Evolutionary conservation across 2,888 invertebrate genomes (phyloP), one percentile per base, ranked within the genome.

Genomic region (Eupithecia insigniata): DNA sequence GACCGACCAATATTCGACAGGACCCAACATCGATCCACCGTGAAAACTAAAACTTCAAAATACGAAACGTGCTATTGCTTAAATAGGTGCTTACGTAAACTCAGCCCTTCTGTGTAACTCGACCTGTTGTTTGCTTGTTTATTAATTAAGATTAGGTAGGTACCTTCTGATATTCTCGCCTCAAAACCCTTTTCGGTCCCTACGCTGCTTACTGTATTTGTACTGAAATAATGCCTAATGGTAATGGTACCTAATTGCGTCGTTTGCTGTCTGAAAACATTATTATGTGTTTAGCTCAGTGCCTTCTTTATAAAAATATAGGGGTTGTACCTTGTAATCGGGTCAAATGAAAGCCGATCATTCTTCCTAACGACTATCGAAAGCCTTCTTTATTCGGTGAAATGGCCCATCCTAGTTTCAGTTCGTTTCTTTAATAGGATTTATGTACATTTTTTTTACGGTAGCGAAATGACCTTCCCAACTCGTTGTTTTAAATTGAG

Each of bases 31-130:
- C 78, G 77, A 82, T 78, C 77, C 66, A 60, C 67, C 80, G 75
- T 80, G 77, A 71, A 71, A 80, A 76, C 80, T 78, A 76, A 84
- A 89, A 89, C 87, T 90, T 84, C 85, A 86, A 90, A 90, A 88
- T 87, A 88, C 85, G 84, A 90, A 90, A 92, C 92, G 92, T 92
- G 92, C 86, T 90, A 88, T 89, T 85, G 90, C 91, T 83, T 92
- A 92, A 93, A 90, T 85, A 92, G 88, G 85, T 88, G 86, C 88
- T 90, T 88, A 85, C 84, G 85, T 85, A 84, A 87, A 89, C 87
- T 86, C 84, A 89, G 85, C 85, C 81, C 82, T 79, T 81, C 80
- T 80, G 77, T 84, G 84, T 83, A 84, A 84, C 83, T 85, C 84
- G 79, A 85, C 85, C 85, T 87, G 85, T 83, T 90, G 91, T 92